A percentile compares a stretch with the other conserved stretches of the same genome.
phyloP scores from a whole-genome alignment of 2,888 invertebrate genomes.

The Platycnemis pennipes region DNA sequence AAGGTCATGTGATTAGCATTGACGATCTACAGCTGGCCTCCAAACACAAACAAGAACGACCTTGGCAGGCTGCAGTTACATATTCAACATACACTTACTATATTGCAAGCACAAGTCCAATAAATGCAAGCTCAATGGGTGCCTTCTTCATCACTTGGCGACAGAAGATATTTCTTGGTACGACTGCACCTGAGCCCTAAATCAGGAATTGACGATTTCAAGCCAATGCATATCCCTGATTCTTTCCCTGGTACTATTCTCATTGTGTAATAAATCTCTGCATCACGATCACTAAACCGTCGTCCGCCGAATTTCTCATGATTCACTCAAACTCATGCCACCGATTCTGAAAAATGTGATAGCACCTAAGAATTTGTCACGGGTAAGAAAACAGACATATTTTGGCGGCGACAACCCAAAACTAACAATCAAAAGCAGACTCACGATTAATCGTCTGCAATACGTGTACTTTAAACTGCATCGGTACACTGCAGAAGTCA shows the following conservation, averaged over 20 bases:
- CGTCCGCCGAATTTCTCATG: slow-evolving; percentile 60
- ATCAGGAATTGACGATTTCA: slow-evolving; percentile 66
- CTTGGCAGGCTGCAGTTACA: slow-evolving; percentile 67
- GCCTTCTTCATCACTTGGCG: slow-evolving; percentile 64
- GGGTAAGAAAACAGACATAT: slow-evolving; percentile 35
- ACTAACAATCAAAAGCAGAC: slow-evolving; percentile 55
- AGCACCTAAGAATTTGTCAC: slow-evolving; percentile 65
- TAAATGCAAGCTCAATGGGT: slow-evolving; percentile 65
- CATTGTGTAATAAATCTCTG: slow-evolving; percentile 58
- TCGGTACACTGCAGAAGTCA: slow-evolving; percentile 67
- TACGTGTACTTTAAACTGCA: slow-evolving; percentile 58
- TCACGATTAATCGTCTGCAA: slow-evolving; percentile 30
- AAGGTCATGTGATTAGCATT: slow-evolving; percentile 67
- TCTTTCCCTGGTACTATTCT: slow-evolving; percentile 65
- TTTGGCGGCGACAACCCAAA: slow-evolving; percentile 65
- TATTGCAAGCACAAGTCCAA: slow-evolving; percentile 66
- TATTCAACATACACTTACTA: slow-evolving; percentile 67
- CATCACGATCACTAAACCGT: slow-evolving; percentile 65
- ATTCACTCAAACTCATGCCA: slow-evolving; percentile 65
- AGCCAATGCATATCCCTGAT: slow-evolving; percentile 64
- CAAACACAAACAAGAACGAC: slow-evolving; percentile 66
- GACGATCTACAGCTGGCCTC: slow-evolving; percentile 67
- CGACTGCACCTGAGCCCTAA: slow-evolving; percentile 62
- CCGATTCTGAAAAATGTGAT: slow-evolving; percentile 68
- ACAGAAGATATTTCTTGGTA: slow-evolving; percentile 63